Conservation (phyloP, 2,888 invertebrate genomes). For the Macrosiphum euphorbiae region DNA sequence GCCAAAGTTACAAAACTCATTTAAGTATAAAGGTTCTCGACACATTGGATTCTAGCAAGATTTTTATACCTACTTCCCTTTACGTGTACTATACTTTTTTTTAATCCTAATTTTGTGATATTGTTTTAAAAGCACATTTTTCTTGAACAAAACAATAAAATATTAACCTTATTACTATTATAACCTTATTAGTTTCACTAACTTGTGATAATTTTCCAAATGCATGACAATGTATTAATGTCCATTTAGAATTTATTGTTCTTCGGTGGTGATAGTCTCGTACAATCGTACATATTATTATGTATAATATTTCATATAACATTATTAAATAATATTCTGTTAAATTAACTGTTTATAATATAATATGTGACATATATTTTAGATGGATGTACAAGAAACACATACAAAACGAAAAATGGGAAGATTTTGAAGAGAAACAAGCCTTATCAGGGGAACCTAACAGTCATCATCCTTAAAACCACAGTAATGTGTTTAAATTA, state of each 20-base stretch:
- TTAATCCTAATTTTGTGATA: background rate
- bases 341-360: background rate
- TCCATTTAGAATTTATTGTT: background rate
- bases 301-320: background rate
- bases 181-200: background rate
- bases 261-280: background rate
- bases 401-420: background rate
- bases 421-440: conserved; percentile 32
- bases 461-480: background rate
- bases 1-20: conserved; percentile 23
- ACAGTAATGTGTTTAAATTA: background rate
- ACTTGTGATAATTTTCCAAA: background rate
- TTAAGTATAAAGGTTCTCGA: background rate
- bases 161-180: background rate
- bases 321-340: background rate
- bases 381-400: conserved; percentile 39
- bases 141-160: background rate
- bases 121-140: background rate
- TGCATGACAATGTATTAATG: background rate
- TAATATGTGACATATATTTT: background rate
- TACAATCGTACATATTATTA: background rate
- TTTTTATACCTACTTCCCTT: background rate
- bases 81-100: background rate
- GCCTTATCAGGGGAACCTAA: background rate
- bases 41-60: background rate